Percentiles rank a stretch among this genome's conserved stretches.
phyloP scores from a whole-genome alignment of 2,888 invertebrate genomes.

The Opisthograptis luteolata region DNA sequence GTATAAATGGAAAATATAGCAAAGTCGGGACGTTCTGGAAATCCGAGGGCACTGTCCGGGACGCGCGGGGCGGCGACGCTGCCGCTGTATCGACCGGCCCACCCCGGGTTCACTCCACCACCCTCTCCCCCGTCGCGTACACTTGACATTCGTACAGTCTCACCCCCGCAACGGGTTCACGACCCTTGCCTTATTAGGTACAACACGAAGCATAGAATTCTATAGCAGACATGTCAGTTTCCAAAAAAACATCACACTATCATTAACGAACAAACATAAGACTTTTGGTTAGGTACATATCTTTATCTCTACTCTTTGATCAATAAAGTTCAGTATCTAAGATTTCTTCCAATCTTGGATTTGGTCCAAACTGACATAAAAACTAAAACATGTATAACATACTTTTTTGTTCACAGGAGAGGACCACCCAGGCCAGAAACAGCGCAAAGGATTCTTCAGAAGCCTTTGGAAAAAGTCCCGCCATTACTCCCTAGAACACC shows the following conservation, averaged over 20 bases:
- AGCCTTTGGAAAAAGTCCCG: conserved; percentile 95
- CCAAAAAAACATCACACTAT: no score
- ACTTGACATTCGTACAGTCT: conserved; percentile 65
- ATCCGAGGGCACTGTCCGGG: background rate
- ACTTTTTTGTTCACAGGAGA: conserved; percentile 82
- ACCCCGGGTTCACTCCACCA: conserved; percentile 32
- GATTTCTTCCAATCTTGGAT: background rate
- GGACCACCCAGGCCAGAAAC: conserved; percentile 87
- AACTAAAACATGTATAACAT: background rate
- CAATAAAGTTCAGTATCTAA: no score
- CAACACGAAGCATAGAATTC: background rate
- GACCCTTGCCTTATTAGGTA: conserved; percentile 33
- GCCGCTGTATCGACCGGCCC: conserved; percentile 51
- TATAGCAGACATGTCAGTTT: no score
- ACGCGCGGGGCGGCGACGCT: conserved; percentile 25
- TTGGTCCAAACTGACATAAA: background rate
- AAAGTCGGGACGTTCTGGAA: conserved; percentile 13
- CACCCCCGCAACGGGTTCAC: conserved; percentile 49
- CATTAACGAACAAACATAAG: no score
- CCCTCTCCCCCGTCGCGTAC: conserved; percentile 50
- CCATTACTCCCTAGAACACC: conserved; percentile 94
- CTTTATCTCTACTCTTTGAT: no score
- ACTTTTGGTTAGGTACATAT: no score
- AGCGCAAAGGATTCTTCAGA: conserved; percentile 95
- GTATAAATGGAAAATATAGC: conserved; percentile 5